Percentiles rank a stretch among this genome's conserved stretches.
These are phyloP conservation scores for Patella depressa DNA, from an alignment of 2,888 invertebrate genomes.

Conservation along the genomic window DNA sequence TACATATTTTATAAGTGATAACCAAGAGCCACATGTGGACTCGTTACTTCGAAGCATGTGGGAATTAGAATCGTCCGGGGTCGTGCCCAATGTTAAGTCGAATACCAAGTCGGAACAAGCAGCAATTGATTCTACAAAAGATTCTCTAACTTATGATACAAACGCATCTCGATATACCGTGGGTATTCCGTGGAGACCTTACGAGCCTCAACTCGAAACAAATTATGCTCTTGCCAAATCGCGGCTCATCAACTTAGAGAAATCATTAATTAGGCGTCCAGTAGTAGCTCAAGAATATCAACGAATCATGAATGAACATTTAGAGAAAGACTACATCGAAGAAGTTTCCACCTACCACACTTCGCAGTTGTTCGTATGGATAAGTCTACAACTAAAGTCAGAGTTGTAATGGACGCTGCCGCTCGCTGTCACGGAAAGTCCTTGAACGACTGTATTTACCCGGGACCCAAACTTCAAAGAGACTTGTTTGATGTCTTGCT, in stretches of 20 bases:
- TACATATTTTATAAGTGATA: too few species aligned
- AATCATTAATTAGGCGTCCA: conserved; percentile 1
- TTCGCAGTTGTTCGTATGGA: conserved; percentile 2
- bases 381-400: background rate
- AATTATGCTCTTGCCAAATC: background rate
- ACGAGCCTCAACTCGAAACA: background rate
- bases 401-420: conserved; percentile 7
- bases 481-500: background rate
- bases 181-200: background rate
- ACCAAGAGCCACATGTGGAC: too few species aligned
- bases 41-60: too few species aligned
- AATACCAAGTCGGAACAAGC: background rate
- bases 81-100: too few species aligned
- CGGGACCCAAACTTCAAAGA: background rate
- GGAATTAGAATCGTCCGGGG: too few species aligned
- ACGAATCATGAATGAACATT: background rate
- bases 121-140: background rate
- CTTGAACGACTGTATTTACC: too few species aligned
- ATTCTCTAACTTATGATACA: background rate
- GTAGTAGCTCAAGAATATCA: background rate
- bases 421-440: background rate
- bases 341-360: conserved; percentile 2
- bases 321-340: background rate
- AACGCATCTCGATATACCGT: background rate
- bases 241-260: background rate